Conservation (phyloP, 2,888 invertebrate species). For the Pristionchus mayeri region DNA sequence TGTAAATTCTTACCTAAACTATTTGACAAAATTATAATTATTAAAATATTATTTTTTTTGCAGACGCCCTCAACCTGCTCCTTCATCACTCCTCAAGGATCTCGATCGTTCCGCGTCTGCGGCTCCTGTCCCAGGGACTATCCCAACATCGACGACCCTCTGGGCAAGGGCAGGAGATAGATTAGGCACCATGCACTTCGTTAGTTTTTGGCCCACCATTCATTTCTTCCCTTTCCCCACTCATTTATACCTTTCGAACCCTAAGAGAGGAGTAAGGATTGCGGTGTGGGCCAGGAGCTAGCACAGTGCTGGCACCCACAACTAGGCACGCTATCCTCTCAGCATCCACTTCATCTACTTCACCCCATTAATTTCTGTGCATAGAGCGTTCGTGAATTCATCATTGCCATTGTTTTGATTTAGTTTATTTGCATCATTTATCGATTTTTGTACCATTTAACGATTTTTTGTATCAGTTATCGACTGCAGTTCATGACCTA, state of each 20-base stretch:
- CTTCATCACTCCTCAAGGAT: conserved; percentile 57
- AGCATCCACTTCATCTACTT: background rate
- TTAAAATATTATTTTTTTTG: too few relatives aligned
- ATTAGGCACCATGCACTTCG: too few relatives aligned
- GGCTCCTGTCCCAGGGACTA: conserved; percentile 72
- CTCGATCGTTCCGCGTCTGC: conserved; percentile 72
- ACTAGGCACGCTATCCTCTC: too few relatives aligned
- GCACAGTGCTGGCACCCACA: too few relatives aligned
- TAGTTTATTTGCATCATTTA: background rate
- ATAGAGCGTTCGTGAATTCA: conserved; percentile 35
- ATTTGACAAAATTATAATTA: too few relatives aligned
- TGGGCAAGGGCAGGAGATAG: conserved; percentile 56
- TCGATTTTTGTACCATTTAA: too few relatives aligned
- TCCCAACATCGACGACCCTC: conserved; percentile 71
- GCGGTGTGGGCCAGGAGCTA: conserved; percentile 1
- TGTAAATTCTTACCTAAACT: too few relatives aligned
- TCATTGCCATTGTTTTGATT: conserved; percentile 28
- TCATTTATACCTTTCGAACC: too few relatives aligned
- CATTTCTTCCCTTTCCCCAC: too few relatives aligned
- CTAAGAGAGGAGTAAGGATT: too few relatives aligned
- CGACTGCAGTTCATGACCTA: conserved; percentile 12
- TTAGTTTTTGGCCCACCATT: too few relatives aligned
- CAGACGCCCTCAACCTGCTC: conserved; percentile 71
- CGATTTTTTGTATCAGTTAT: background rate
- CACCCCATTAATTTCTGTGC: conserved; percentile 25